Percentiles rank a stretch among this genome's conserved stretches.
Evolutionary conservation across 2,797 vertebrate genomes (phyloP).

Genomic region (Mastacembelus armatus): DNA sequence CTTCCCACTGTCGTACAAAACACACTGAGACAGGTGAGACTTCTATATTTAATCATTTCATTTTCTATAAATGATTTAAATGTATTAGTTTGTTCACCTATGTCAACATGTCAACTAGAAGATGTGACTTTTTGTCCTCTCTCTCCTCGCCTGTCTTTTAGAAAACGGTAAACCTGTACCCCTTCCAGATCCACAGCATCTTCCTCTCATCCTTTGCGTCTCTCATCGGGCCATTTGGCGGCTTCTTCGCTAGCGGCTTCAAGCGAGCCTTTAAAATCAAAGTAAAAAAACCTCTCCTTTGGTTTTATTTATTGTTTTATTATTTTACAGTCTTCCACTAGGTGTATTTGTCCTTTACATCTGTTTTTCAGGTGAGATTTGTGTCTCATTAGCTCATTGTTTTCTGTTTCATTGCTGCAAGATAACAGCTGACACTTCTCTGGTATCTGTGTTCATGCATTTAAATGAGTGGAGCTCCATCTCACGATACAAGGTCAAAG

Average conservation of each 20-base stretch:
- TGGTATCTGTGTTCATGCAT: background rate
- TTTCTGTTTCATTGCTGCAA: background rate
- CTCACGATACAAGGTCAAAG: background rate
- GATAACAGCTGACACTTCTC: background rate
- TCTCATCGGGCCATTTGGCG: slow-evolving; percentile 95
- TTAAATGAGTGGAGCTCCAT: background rate
- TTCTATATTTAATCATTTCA: background rate
- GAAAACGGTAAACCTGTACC: slow-evolving; percentile 92
- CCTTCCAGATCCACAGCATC: slow-evolving; percentile 96
- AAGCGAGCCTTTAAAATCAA: slow-evolving; percentile 99
- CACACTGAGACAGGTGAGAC: slow-evolving; percentile 86
- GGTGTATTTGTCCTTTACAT: no score
- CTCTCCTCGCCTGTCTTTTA: slow-evolving; percentile 53
- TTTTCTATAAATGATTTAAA: no score
- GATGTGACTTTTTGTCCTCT: rapidly evolving
- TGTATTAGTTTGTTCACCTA: background rate
- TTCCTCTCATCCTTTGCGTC: slow-evolving; percentile 94
- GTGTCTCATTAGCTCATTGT: background rate
- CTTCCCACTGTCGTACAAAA: slow-evolving; percentile 86
- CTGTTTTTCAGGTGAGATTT: background rate
- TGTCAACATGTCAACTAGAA: background rate
- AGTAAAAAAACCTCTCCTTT: slow-evolving; percentile 73
- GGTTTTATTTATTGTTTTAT: background rate
- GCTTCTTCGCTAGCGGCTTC: slow-evolving; percentile 98
- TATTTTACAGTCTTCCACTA: background rate